Base-by-base conservation (phyloP, 2,113 vertebrate genomes). In the Calypte anna region DNA sequence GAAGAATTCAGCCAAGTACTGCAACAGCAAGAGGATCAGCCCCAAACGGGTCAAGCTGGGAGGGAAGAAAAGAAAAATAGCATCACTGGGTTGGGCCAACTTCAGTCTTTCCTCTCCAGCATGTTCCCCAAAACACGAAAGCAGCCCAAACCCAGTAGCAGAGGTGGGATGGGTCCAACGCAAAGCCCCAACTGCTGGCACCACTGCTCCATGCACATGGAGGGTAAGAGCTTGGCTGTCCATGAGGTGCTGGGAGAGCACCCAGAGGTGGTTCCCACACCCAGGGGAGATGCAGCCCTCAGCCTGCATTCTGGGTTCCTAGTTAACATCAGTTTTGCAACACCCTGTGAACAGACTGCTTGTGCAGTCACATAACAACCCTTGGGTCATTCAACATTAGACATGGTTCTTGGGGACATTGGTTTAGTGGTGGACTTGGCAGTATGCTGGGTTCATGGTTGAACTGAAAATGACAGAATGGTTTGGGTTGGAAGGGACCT, bases 1-100 rank as follows among this genome's bases (percentile, higher is more conserved):
- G 90, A 98, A 98, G 92, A 99, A 97, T 94, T 99, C 99, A 0
- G 99, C 98, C 6, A 98, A 94, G 51, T 99, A 99, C 97, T 99
- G 99, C 77, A 99, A 97, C 84, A 99, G 98, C 93, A 99, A 96
- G 63, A 99, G 97, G 69, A 99, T 98, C 91, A 99, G 95, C 50
- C 99, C 99, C 94, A 99, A 48, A 82, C 99, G 99, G 36, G 98
- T 99, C 93, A 99, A 96, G 96, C 99, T 99, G 61, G 61, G 31
- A 85, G 50, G 24, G 16, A 81, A 83, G 25, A 84, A 33, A 46
- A 64, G 27, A 64, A 43, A 43, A 78, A 5, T 28, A 11, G 6
- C 14, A 59, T 57, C 80, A 53, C 12, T 36, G 3, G 2, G 7
- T 12, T 80, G 67, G 67, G 30, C 43, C n/a, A 22, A 3, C 6